Evolutionary conservation across 2,888 invertebrate species (phyloP), one percentile per base, ranked within the genome.

Genomic region (Lasioglossum leucozonium): DNA sequence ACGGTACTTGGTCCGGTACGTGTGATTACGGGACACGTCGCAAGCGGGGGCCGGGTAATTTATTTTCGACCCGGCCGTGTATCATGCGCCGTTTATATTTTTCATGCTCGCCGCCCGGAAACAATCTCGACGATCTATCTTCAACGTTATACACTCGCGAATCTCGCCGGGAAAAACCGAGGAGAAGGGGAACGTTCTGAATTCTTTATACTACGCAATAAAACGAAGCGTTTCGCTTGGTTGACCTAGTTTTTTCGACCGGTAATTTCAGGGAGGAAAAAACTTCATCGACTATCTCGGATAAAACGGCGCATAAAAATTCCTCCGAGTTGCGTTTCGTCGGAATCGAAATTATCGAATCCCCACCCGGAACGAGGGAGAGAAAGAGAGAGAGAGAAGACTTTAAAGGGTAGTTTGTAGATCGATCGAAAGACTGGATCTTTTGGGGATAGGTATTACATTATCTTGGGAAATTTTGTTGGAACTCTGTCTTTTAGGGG

Each of bases 21-120:
- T 86, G 81, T 85, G 81, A 86, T 86, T 86, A 86, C 76, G 77
- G 62, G 10, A 86, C 87, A 81, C 77, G 86, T 87, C 80, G 77
- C 76, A 77, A 76, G 47, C 10, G 37, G 37, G 69, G n/a, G 11
- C 51, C 58, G 44, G 51, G 77, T 86, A 87, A 86, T 86, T 87
- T 81, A 86, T 77, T 79, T 80, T 72, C 26, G 16, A 62, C 42
- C 34, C 65, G 26, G 62, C 30, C 73, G 62, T 79, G 79, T 42
- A 44, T 69, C 62, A 16, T 69, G 30, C 51, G 44, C 18, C 74
- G 44, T 75, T 78, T 78, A 75, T 55, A 72, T 47, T 84, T 84
- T 75, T 75, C 37, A 65, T 77, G 47, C 69, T 65, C n/a, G 42
- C 47, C 26, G 18, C 13, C 55, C 18, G 37, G 11, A 58, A 67